A percentile compares a stretch with the other conserved stretches of the same genome.
Conservation (phyloP, 2,797 vertebrate genomes). For the Dendrocincla fuliginosa region DNA sequence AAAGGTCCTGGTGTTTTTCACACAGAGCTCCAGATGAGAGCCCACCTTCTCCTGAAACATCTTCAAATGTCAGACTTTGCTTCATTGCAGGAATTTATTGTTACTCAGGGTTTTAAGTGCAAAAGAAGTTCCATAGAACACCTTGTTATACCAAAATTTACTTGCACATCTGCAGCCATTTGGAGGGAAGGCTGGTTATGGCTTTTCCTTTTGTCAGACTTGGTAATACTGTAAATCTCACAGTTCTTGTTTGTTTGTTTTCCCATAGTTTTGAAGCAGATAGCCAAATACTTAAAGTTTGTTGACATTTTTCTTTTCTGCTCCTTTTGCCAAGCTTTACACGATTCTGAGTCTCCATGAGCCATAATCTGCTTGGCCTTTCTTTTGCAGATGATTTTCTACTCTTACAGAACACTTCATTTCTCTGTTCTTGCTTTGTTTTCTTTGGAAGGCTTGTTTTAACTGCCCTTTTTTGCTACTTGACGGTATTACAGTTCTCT, state of each 20-base stretch:
- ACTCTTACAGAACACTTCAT: not conserved
- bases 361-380: not conserved
- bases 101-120: not conserved
- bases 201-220: not conserved
- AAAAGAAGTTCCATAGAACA: not conserved
- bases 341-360: not conserved
- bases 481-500: not conserved
- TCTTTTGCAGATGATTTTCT: not conserved
- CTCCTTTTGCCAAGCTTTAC: not conserved
- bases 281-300: not conserved
- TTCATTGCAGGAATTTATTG: not conserved
- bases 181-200: not conserved
- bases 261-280: not conserved
- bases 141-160: not conserved
- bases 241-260: not conserved
- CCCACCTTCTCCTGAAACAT: not conserved
- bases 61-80: not conserved
- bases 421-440: not conserved
- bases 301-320: not conserved
- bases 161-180: not conserved
- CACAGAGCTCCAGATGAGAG: not conserved
- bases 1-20: not conserved
- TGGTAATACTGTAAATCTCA: not conserved
- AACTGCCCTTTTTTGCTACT: not conserved
- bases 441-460: not conserved